Conservation (phyloP, 2,888 invertebrate species). For the Iselma pallidipennis region DNA sequence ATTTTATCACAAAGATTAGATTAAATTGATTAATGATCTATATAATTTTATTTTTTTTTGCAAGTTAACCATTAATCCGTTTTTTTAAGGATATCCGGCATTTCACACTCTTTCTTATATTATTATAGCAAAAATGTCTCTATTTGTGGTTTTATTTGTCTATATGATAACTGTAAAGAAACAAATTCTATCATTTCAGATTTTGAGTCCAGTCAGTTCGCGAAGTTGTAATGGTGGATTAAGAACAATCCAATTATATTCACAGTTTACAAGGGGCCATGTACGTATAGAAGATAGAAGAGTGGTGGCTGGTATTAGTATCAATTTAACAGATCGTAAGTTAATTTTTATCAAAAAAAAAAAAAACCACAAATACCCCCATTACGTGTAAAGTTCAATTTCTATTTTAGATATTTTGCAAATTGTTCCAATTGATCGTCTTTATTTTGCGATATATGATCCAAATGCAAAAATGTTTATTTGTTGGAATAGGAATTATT, state of each 20-base stretch:
- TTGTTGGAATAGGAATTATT: conserved; percentile 43
- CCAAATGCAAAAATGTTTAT: conserved; percentile 42
- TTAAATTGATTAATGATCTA: too few relatives aligned
- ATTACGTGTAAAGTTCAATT: background rate
- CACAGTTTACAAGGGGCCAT: conserved; percentile 35
- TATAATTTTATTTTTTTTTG: too few relatives aligned
- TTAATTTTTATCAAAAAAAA: background rate
- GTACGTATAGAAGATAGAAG: conserved; percentile 37
- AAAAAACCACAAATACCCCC: too few relatives aligned
- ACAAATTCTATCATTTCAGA: conserved; percentile 15
- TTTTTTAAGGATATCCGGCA: too few relatives aligned
- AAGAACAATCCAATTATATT: conserved; percentile 12
- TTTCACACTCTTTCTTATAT: too few relatives aligned
- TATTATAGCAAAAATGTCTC: too few relatives aligned
- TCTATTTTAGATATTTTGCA: conserved; percentile 12
- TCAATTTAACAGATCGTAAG: conserved; percentile 7
- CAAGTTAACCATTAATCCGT: too few relatives aligned
- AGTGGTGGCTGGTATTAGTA: conserved; percentile 29
- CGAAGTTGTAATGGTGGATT: conserved; percentile 9
- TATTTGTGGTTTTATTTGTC: background rate
- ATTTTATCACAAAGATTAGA: too few relatives aligned
- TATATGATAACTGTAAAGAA: background rate
- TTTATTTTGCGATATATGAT: conserved; percentile 42
- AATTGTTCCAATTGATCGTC: conserved; percentile 13
- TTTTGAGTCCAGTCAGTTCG: conserved; percentile 11